These are phyloP conservation scores for Balaeniceps rex DNA, from an alignment of 2,113 vertebrate genomes.

Conservation along the genomic window DNA sequence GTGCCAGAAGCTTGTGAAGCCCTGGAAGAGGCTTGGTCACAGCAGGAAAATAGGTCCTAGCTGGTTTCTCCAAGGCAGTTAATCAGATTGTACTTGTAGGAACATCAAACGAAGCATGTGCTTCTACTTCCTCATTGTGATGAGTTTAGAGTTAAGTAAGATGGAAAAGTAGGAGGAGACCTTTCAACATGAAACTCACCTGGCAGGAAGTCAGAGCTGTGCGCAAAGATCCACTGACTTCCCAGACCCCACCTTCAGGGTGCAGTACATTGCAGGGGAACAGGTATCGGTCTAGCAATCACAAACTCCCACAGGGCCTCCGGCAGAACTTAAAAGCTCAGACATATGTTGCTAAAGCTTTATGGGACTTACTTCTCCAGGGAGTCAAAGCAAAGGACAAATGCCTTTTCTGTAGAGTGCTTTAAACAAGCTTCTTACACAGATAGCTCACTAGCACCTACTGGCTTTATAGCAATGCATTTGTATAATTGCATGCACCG, in stretches of 20 bases:
- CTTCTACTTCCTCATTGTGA: background rate
- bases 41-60: background rate
- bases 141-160: background rate
- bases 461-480: background rate
- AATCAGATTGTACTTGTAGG: background rate
- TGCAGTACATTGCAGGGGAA: background rate
- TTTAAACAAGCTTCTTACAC: background rate
- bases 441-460: background rate
- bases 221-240: background rate
- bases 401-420: background rate
- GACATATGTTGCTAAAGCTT: background rate
- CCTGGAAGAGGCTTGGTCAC: background rate
- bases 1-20: background rate
- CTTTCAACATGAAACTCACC: slow-evolving; percentile 13
- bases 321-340: background rate
- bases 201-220: background rate
- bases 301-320: background rate
- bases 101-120: background rate
- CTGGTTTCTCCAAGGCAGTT: background rate
- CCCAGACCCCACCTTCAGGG: background rate
- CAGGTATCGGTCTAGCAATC: background rate
- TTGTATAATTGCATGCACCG: accelerated
- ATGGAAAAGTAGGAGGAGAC: background rate
- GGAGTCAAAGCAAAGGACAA: background rate
- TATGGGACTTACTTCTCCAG: background rate